Base-by-base conservation (phyloP, 2,888 invertebrate species). In the Argyra leucocephala region DNA sequence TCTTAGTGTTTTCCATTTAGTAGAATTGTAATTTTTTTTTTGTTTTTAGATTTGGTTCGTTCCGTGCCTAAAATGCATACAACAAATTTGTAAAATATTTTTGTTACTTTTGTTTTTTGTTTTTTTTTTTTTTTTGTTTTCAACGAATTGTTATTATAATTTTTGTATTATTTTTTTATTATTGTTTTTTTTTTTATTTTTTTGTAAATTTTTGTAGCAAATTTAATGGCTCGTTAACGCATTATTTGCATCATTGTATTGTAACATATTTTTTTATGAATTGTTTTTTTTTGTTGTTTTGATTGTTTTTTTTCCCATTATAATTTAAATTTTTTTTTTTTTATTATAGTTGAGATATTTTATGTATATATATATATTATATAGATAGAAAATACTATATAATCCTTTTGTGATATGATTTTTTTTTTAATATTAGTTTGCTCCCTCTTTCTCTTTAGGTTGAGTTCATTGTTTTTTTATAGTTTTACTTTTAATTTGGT, bases 151-250 rank as follows among this genome's bases (percentile, higher is more conserved):
- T n/a, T n/a, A n/a, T n/a, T n/a, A n/a, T n/a, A n/a, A n/a, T n/a
- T 31, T 48, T 12, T 48, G 48, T 9, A n/a, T 15, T 48, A n/a
- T 48, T 48, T 48, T 48, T 48, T 48, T 48, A 5, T 15, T 48
- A 15, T 48, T 15, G n/a, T 48, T 48, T 48, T 48, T 48, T 48
- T 48, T 48, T 31, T 31, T 31, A 6, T 4, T 10, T 31, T 31
- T 31, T 31, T 31, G 31, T 6, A 48, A 48, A 48, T 18, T 48
- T 48, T 48, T 48, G 48, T 48, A 48, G 48, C 48, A 48, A 48
- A 48, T 48, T 48, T 48, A 48, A 48, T 48, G 48, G 48, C 48
- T 48, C 48, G 48, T 48, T 48, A 48, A 48, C 48, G 48, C 48
- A 48, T 48, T 48, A 48, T 48, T 48, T 48, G 48, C 48, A 48